Base-by-base conservation (phyloP, 1,140 invertebrate species). In the Leptinotarsa undecemlineata region DNA sequence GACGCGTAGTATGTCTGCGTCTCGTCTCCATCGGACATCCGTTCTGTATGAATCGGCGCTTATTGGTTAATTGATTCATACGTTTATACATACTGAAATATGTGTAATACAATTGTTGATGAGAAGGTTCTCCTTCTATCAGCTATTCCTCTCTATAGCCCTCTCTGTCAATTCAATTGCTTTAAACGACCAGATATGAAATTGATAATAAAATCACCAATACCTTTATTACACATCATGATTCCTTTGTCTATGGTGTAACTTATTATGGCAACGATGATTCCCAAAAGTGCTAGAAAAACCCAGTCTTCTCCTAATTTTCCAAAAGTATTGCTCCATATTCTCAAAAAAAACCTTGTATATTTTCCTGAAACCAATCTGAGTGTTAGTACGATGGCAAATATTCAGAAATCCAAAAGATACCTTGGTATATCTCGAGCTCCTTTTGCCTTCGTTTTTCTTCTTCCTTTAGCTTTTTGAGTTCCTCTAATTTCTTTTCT, bases 231-330 rank as follows among this genome's bases (percentile, higher is more conserved):
- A 85, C 95, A 97, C 85, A 96, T 92, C 47, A 91, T 92, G 79
- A 98, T 98, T 20, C 95, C 94, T 82, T 92, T 92, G 86, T 99
- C 98, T 94, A 99, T 98, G 26, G 92, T 88, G 86, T 98, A 98
- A 85, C 95, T 98, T 71, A 98, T 89, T 47, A 97, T 84, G 1
- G 97, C 98, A 94, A 99, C 98, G 68, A 97, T 92, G 80, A 98
- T 90, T 47, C 98, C 98, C 4, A 99, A 89, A 3, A 98, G 87
- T 0, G 96, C 95, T 75, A 99, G 87, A 86, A 98, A 99, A 4
- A 99, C 91, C 97, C 97, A 99, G 84, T 99, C 97, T 86, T 98
- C 97, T 60, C 96, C 95, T 1, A 97, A 88, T 74, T 91, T 88
- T n/a, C 94, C 94, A 82, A 96, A 93, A 19, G 94, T 95, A 85